A percentile compares a stretch with the other conserved stretches of the same genome.
Evolutionary conservation across 1,140 invertebrate species (phyloP).

Genomic region (Dendroctonus valens): DNA sequence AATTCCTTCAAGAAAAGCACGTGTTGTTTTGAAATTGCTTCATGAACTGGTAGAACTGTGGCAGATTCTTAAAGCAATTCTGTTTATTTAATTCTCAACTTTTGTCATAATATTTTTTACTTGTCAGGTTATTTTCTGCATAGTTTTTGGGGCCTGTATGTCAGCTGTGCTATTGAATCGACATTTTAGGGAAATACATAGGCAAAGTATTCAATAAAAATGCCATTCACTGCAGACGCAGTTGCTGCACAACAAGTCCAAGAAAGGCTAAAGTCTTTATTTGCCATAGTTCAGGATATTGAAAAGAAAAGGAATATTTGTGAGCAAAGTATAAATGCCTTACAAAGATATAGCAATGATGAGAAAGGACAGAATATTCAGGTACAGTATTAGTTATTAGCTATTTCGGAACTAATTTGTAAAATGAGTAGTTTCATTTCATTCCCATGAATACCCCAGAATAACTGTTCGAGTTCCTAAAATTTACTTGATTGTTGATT

Average conservation of each 20-base stretch:
- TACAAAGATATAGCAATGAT: slow-evolving; percentile 72
- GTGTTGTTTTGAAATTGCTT: too few relatives aligned
- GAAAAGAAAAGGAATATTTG: slow-evolving; percentile 74
- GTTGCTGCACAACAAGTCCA: slow-evolving; percentile 74
- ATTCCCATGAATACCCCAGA: too few relatives aligned
- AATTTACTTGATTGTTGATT: too few relatives aligned
- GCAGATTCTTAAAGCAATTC: too few relatives aligned
- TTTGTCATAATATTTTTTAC: too few relatives aligned
- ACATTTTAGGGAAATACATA: not conserved
- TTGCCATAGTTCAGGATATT: slow-evolving; percentile 75
- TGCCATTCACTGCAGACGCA: slow-evolving; percentile 73
- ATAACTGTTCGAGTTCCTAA: too few relatives aligned
- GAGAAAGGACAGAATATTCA: slow-evolving; percentile 65
- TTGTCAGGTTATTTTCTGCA: too few relatives aligned
- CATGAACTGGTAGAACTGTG: too few relatives aligned
- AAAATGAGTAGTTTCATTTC: not conserved
- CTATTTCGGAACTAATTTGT: not conserved
- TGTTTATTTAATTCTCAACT: too few relatives aligned
- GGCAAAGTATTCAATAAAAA: slow-evolving; percentile 45
- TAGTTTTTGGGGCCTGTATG: too few relatives aligned
- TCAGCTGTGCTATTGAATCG: too few relatives aligned
- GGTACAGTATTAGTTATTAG: slow-evolving; percentile 37
- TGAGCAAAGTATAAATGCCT: slow-evolving; percentile 75
- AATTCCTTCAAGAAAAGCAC: too few relatives aligned
- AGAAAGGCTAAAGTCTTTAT: slow-evolving; percentile 76